A percentile compares a stretch with the other conserved stretches of the same genome.
Evolutionary conservation across 2,113 vertebrate species (phyloP).

Genomic region (Neotoma lepida): DNA sequence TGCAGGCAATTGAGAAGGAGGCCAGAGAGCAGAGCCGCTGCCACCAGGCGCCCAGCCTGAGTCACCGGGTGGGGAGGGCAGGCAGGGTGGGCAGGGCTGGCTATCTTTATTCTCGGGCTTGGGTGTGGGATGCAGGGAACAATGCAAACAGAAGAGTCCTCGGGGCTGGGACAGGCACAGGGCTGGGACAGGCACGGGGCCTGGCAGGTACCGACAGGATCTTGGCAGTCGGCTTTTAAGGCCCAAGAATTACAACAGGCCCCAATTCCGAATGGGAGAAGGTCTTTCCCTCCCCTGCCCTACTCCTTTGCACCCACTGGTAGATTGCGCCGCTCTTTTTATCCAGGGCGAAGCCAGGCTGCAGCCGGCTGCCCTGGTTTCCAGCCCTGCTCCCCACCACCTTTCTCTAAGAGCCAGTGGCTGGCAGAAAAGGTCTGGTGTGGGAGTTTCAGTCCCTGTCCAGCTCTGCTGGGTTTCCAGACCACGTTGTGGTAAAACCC

Average conservation of each 20-base stretch:
- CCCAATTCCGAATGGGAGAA: not conserved
- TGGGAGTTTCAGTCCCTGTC: not conserved
- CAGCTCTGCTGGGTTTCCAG: not conserved
- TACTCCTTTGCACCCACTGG: not conserved
- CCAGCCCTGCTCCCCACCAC: not conserved
- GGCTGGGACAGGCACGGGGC: slow-evolving; percentile 79
- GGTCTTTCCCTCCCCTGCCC: not conserved
- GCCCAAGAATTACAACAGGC: slow-evolving; percentile 67
- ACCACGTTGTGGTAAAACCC: not conserved
- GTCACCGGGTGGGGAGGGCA: slow-evolving; percentile 82
- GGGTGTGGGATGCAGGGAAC: slow-evolving; percentile 84
- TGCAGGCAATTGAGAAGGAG: slow-evolving; percentile 60
- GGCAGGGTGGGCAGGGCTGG: slow-evolving; percentile 67
- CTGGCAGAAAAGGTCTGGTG: not conserved
- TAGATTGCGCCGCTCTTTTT: slow-evolving; percentile 4
- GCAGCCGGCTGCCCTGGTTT: not conserved
- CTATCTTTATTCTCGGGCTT: slow-evolving; percentile 83
- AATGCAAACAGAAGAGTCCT: slow-evolving; percentile 82
- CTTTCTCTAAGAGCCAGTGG: not conserved
- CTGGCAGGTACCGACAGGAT: slow-evolving; percentile 84
- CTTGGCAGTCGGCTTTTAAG: not conserved
- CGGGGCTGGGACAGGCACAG: slow-evolving; percentile 79
- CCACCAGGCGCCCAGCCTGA: slow-evolving; percentile 76
- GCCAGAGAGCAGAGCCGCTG: slow-evolving; percentile 61
- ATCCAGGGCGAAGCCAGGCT: slow-evolving; percentile 46